Evolutionary conservation across 2,113 vertebrate genomes (phyloP).

Genomic region (Labrus mixtus): DNA sequence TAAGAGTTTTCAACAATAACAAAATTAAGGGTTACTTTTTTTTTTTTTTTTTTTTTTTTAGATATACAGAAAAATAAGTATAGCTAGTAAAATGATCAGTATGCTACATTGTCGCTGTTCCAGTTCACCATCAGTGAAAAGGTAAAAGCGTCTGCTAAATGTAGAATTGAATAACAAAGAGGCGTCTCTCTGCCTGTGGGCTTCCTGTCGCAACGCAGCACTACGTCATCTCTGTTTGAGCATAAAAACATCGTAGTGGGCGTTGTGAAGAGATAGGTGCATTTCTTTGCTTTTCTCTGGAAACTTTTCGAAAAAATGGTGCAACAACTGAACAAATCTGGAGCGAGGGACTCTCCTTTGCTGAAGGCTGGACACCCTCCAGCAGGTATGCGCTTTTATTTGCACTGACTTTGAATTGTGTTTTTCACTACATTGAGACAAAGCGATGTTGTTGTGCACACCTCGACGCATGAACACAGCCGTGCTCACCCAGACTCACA

Average conservation of each 20-base stretch:
- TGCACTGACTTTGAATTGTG: rapidly evolving
- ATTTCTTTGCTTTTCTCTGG: constrained; percentile 15
- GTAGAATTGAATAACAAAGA: too few species aligned
- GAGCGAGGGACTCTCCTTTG: constrained; percentile 39
- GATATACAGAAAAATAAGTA: too few species aligned
- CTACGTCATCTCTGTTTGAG: constrained; percentile 54
- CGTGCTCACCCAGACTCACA: not conserved
- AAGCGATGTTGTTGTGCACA: constrained; percentile 14
- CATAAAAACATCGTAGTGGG: constrained; percentile 73
- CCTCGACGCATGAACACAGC: not conserved
- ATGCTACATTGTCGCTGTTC: not conserved
- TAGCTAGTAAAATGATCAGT: too few species aligned
- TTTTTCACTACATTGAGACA: not conserved
- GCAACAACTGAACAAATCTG: constrained; percentile 72
- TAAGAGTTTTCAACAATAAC: too few species aligned
- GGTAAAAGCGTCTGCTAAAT: too few species aligned
- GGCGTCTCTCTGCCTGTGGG: constrained; percentile 31
- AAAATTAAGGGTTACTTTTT: too few species aligned
- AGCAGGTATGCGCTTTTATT: constrained; percentile 74
- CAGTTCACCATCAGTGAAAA: not conserved
- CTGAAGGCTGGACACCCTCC: constrained; percentile 83
- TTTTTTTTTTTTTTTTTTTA: too few species aligned
- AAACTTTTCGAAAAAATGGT: constrained; percentile 70
- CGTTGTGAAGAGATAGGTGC: constrained; percentile 13
- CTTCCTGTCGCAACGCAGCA: constrained; percentile 52